Percentiles rank a stretch among this genome's conserved stretches.
Conservation (phyloP, 1,140 invertebrate species). For the Nixonia krombeini region DNA sequence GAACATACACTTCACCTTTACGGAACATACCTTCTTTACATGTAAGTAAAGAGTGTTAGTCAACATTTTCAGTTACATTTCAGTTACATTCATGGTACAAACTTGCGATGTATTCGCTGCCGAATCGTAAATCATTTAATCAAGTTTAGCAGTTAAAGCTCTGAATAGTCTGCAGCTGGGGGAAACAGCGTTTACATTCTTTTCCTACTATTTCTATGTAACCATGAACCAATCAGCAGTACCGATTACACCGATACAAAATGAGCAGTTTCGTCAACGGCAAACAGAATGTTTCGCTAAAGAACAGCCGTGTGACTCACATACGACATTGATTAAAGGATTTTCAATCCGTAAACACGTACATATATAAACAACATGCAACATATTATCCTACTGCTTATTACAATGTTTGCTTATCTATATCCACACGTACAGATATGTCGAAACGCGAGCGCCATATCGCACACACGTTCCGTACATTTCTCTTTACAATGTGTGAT, state of each 20-base stretch:
- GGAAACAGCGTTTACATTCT: background rate
- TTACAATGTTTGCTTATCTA: constrained; percentile 57
- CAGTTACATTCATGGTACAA: no score
- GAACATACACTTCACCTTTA: no score
- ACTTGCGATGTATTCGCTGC: no score
- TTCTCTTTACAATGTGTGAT: no score
- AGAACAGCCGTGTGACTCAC: constrained; percentile 49
- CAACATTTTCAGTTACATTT: no score
- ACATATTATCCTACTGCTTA: constrained; percentile 68
- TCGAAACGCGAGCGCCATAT: constrained; percentile 9
- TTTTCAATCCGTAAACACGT: constrained; percentile 69
- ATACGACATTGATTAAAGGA: constrained; percentile 67
- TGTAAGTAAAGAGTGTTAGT: no score
- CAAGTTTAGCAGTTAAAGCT: background rate
- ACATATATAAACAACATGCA: constrained; percentile 71
- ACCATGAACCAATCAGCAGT: no score
- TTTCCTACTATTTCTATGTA: background rate
- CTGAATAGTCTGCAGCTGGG: background rate
- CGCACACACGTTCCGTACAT: no score
- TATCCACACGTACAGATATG: constrained; percentile 17
- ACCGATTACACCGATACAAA: background rate
- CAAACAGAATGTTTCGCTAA: constrained; percentile 22
- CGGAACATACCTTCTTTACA: no score
- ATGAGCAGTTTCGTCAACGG: constrained; percentile 5
- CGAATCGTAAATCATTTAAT: background rate